Conservation (phyloP, 2,888 invertebrate species). For the Rhamnusium bicolor region DNA sequence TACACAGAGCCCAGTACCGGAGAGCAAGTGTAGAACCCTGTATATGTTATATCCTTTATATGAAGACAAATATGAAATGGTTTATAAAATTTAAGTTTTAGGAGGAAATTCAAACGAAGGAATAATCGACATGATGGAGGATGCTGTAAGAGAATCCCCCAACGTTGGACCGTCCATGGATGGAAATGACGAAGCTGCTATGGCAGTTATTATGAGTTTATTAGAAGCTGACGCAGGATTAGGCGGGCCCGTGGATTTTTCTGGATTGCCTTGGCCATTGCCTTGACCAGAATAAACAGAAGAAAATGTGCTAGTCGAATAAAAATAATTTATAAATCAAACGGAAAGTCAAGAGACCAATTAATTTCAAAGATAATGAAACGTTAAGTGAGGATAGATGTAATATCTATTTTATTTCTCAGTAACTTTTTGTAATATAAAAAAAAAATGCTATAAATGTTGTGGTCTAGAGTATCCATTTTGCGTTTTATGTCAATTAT, state of each 20-base stretch:
- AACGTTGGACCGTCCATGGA: constrained; percentile 73
- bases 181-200: constrained; percentile 90
- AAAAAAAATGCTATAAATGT: too few relatives aligned
- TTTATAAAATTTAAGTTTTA: constrained; percentile 52
- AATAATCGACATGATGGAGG: constrained; percentile 76
- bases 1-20: too few relatives aligned
- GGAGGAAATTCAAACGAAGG: constrained; percentile 70
- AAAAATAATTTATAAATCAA: too few relatives aligned
- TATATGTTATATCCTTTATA: too few relatives aligned
- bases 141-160: constrained; percentile 71
- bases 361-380: too few relatives aligned
- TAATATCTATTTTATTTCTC: too few relatives aligned
- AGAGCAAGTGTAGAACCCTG: too few relatives aligned
- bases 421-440: too few relatives aligned
- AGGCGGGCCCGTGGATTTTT: constrained; percentile 90
- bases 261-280: constrained; percentile 89
- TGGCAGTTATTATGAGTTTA: constrained; percentile 94
- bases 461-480: too few relatives aligned
- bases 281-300: constrained; percentile 71
- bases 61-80: background rate
- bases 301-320: constrained; percentile 2
- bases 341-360: too few relatives aligned
- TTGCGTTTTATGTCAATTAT: too few relatives aligned
- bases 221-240: constrained; percentile 91
- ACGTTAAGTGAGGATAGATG: too few relatives aligned